Percentiles rank a stretch among this genome's conserved stretches.
phyloP scores from a whole-genome alignment of 2,113 vertebrate species.

The Phocoena sinus region DNA sequence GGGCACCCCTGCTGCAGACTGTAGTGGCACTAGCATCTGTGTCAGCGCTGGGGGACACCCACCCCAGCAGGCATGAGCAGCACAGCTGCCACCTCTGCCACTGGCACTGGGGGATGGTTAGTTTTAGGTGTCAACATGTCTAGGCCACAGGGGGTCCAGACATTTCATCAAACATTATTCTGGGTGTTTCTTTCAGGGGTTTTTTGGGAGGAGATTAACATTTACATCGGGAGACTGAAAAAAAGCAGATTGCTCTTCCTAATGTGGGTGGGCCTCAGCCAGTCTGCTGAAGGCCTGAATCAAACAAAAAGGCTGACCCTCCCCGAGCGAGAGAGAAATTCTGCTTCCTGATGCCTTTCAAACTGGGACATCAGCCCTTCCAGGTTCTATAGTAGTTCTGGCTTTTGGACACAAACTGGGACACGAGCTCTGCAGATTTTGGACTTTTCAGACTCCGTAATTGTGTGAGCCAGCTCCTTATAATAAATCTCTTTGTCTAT shows the following conservation, averaged over 20 bases:
- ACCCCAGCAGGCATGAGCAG: background rate
- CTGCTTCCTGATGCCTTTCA: background rate
- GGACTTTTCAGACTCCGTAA: background rate
- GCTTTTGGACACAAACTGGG: background rate
- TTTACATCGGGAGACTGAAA: background rate
- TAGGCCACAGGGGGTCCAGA: background rate
- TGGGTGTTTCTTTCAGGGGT: background rate
- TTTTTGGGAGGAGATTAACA: background rate
- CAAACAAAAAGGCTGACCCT: background rate
- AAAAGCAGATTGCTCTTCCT: background rate
- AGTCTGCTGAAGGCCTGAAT: background rate
- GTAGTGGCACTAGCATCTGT: fast-evolving
- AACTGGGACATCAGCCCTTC: background rate
- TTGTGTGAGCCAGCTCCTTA: background rate
- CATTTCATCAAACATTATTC: background rate
- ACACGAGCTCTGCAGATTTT: background rate
- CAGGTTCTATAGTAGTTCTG: background rate
- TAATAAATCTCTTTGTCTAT: background rate
- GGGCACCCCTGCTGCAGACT: background rate
- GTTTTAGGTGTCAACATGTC: background rate
- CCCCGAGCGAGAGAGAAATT: background rate
- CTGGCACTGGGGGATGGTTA: background rate
- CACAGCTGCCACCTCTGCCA: background rate
- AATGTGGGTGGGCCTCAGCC: background rate
- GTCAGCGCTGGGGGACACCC: background rate